Evolutionary conservation across 2,797 vertebrate genomes (phyloP), one percentile per base, ranked within the genome.

Genomic region (Erpetoichthys calabaricus): DNA sequence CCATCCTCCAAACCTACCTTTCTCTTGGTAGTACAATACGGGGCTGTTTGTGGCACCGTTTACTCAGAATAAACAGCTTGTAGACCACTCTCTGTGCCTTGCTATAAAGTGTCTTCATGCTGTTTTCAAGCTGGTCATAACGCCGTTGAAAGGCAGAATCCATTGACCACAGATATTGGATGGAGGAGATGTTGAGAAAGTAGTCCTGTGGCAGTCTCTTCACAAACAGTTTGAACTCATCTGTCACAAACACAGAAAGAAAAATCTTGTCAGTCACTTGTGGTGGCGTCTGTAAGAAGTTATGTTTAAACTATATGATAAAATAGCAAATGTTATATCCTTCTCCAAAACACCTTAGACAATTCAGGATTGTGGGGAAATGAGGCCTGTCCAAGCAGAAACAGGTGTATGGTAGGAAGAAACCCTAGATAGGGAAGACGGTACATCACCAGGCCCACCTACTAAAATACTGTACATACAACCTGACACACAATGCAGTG

Each of bases 51-150:
- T 92, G 91, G 64, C 94, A 98, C 60, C 94, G 86, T 76, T 97
- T 97, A 69, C 94, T 98, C 56, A 98, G 90, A 63, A 90, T 90
- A 67, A 96, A 98, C 71, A 98, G 92, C 71, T 97, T 97, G 76
- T 90, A 91, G 60, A 95, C 88, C 54, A 93, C 91, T 72, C 87
- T 86, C 70, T 95, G 89, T 2, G 91, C 92, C 74, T 93, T 90
- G 57, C 77, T 81, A 68, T 88, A 90, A 46, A 97, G 89, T 5
- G 82, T 79, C 49, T 75, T 88, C 90, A 91, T 91, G 82, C 79
- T 90, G 85, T 58, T 89, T 70, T 95, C 90, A 67, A 97, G 82
- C 73, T 91, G 91, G 64, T 94, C 91, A 3, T 92, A 93, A 47
- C 94, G 86, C 56, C 90, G 89, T 61, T 97, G 92, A 73, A 98